Conservation (phyloP, 1,140 invertebrate species). For the Leptopilina clavipes region DNA sequence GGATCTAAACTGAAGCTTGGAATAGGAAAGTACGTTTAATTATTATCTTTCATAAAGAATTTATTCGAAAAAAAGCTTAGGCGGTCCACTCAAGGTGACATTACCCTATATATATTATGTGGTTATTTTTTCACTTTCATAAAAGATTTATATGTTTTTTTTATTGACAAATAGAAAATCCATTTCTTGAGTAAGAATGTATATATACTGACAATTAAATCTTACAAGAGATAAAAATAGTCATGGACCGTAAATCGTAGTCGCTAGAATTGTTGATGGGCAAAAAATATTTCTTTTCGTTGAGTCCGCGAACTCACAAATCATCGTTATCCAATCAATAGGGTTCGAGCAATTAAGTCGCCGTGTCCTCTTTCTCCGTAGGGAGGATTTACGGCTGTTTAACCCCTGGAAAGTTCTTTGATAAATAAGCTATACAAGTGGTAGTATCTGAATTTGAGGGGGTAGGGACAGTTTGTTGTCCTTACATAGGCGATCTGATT, state of each 20-base stretch:
- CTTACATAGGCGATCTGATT: constrained; percentile 72
- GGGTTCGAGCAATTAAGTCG: constrained; percentile 65
- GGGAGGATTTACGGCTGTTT: constrained; percentile 70
- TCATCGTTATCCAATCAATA: constrained; percentile 67
- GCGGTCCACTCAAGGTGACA: too few relatives aligned
- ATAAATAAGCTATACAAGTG: constrained; percentile 71
- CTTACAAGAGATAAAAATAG: neutral
- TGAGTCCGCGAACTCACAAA: constrained; percentile 49
- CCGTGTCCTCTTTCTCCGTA: constrained; percentile 56
- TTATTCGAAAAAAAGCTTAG: too few relatives aligned
- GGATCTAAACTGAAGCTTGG: too few relatives aligned
- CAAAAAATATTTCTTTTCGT: constrained; percentile 14
- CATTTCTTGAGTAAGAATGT: too few relatives aligned
- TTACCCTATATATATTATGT: too few relatives aligned
- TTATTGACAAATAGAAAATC: too few relatives aligned
- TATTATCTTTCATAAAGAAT: too few relatives aligned
- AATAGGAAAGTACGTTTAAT: too few relatives aligned
- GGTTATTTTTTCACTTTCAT: too few relatives aligned
- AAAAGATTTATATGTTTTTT: too few relatives aligned
- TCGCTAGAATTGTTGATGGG: neutral
- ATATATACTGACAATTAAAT: neutral
- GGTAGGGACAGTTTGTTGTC: constrained; percentile 62
- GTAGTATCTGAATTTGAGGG: constrained; percentile 40
- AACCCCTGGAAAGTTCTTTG: constrained; percentile 69
- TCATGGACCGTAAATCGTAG: neutral